Evolutionary conservation across 2,113 vertebrate species (phyloP).

Genomic region (Chaetodon trifascialis): DNA sequence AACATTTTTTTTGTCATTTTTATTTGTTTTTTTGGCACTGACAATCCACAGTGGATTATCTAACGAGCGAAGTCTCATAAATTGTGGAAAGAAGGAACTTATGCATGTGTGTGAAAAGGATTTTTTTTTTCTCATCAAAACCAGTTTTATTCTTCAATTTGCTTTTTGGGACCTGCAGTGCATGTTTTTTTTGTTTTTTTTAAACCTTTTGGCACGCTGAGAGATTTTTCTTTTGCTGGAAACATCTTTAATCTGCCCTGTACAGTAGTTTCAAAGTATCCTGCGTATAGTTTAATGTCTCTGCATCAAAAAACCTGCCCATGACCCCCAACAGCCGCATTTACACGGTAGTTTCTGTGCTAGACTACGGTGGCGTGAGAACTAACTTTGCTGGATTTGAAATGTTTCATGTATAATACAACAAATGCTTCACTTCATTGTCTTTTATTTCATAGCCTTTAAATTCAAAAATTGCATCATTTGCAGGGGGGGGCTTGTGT

Average conservation of each 20-base stretch:
- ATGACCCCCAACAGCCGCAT: constrained; percentile 44
- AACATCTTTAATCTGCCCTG: constrained; percentile 52
- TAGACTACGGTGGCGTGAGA: constrained; percentile 78
- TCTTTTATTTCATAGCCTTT: constrained; percentile 86
- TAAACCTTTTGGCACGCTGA: constrained; percentile 69
- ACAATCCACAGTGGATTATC: constrained; percentile 74
- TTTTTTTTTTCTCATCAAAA: neutral
- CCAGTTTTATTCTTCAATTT: constrained; percentile 28
- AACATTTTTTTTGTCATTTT: neutral
- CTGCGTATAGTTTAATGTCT: constrained; percentile 44
- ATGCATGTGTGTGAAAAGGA: constrained; percentile 51
- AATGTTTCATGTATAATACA: constrained; percentile 75
- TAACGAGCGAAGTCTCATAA: constrained; percentile 34
- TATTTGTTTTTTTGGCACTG: constrained; percentile 42
- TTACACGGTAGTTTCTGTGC: constrained; percentile 54
- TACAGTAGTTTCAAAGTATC: constrained; percentile 49
- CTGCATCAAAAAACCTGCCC: constrained; percentile 20
- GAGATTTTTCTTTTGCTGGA: constrained; percentile 37
- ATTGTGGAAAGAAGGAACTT: constrained; percentile 29
- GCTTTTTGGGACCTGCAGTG: constrained; percentile 60
- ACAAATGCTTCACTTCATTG: constrained; percentile 78
- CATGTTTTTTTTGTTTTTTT: constrained; percentile 69
- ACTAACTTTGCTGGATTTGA: constrained; percentile 55
- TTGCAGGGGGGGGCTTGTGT: constrained; percentile 82
- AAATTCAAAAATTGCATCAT: constrained; percentile 73